A percentile compares a stretch with the other conserved stretches of the same genome.
Evolutionary conservation across 2,113 vertebrate species (phyloP).

Genomic region (Tupaia tana): DNA sequence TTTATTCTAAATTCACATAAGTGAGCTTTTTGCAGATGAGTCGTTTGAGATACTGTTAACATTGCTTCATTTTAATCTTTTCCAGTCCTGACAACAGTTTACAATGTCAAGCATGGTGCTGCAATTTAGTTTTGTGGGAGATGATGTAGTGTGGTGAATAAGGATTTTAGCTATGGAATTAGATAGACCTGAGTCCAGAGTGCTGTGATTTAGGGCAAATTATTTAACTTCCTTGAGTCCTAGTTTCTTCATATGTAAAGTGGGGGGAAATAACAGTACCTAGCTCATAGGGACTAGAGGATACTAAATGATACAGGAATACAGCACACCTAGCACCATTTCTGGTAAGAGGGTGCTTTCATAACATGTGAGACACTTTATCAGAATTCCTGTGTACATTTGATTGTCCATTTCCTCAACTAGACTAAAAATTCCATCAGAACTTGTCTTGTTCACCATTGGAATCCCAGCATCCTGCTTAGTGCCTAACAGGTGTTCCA

Average conservation of each 20-base stretch:
- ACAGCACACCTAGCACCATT: neutral
- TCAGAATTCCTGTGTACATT: neutral
- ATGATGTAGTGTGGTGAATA: neutral
- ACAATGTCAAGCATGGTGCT: neutral
- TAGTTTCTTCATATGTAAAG: neutral
- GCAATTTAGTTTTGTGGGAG: neutral
- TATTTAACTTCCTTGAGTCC: neutral
- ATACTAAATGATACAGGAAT: neutral
- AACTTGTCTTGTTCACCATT: neutral
- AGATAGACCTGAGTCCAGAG: neutral
- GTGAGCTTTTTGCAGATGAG: neutral
- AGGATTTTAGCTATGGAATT: neutral
- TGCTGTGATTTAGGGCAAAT: neutral
- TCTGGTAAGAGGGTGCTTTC: neutral
- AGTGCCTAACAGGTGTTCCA: neutral
- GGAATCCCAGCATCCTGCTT: neutral
- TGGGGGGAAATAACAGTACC: neutral
- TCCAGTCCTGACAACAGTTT: neutral
- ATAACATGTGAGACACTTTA: neutral
- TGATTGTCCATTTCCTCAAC: neutral
- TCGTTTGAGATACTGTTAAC: neutral
- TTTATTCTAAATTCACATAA: slow-evolving; percentile 44
- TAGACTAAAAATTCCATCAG: neutral
- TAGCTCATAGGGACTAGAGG: neutral
- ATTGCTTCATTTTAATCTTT: neutral